Evolutionary conservation across 1,140 invertebrate genomes (phyloP).

Genomic region (Pollicipes pollicipes): DNA sequence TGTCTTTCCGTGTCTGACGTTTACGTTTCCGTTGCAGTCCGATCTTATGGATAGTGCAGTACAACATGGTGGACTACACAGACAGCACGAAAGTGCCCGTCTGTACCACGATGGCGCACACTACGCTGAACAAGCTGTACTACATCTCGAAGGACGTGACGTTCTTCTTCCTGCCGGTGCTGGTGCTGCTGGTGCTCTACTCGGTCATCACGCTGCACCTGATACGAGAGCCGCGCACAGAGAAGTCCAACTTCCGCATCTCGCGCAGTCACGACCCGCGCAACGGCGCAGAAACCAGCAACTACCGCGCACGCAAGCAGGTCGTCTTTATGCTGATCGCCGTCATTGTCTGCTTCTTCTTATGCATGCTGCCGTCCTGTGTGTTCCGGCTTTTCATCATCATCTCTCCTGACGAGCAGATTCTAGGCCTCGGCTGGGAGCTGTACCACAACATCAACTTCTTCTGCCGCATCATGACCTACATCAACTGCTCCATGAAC

Average conservation of each 20-base stretch:
- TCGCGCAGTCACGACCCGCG: slow-evolving; percentile 61
- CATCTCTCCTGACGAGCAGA: slow-evolving; percentile 43
- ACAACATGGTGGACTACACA: slow-evolving; percentile 44
- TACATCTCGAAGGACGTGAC: slow-evolving; percentile 49
- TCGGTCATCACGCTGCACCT: slow-evolving; percentile 62
- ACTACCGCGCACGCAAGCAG: slow-evolving; percentile 25
- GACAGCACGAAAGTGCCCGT: slow-evolving; percentile 48
- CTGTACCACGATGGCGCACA: slow-evolving; percentile 52
- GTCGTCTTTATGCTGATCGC: slow-evolving; percentile 73
- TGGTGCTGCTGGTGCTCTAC: slow-evolving; percentile 60
- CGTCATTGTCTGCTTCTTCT: slow-evolving; percentile 76
- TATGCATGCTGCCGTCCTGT: slow-evolving; percentile 70
- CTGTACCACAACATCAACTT: slow-evolving; percentile 68
- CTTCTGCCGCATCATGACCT: slow-evolving; percentile 67
- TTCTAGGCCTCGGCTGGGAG: slow-evolving; percentile 48
- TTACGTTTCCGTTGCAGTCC: slow-evolving; percentile 41
- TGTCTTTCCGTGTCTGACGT: no score
- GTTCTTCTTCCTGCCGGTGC: slow-evolving; percentile 66
- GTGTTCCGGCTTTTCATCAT: slow-evolving; percentile 70
- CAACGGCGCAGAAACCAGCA: slow-evolving; percentile 25
- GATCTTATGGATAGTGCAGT: slow-evolving; percentile 33
- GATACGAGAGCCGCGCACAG: slow-evolving; percentile 29
- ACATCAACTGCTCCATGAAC: slow-evolving; percentile 75
- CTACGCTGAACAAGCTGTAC: slow-evolving; percentile 52
- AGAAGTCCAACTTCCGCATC: slow-evolving; percentile 41